Percentiles rank a stretch among this genome's conserved stretches.
Conservation (phyloP, 92 coral and sea anemone species). For the Micromussa lordhowensis region DNA sequence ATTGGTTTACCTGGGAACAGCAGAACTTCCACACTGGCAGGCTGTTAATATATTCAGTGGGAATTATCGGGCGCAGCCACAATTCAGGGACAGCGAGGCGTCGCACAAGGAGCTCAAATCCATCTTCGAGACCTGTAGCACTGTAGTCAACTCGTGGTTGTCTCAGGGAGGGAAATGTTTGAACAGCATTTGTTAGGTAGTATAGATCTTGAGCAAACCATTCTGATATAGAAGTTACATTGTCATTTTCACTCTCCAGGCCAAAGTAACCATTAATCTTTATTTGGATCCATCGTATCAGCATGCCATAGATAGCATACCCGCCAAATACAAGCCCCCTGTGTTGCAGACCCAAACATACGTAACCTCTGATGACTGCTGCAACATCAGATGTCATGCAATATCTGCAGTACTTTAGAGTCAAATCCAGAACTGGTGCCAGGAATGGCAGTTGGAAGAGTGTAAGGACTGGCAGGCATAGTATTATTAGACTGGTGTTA, state of each 20-base stretch:
- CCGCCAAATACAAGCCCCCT: constrained; percentile 64
- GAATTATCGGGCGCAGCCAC: constrained; percentile 95
- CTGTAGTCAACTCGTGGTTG: constrained; percentile 75
- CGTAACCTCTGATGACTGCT: constrained; percentile 75
- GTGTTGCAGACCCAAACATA: constrained; percentile 58
- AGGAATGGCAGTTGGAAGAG: constrained; percentile 82
- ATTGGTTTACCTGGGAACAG: constrained; percentile 27
- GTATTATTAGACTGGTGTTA: constrained; percentile 83
- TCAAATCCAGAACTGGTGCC: constrained; percentile 72
- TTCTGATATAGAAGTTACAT: constrained; percentile 65
- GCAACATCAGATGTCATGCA: constrained; percentile 84
- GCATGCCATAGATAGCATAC: constrained; percentile 74
- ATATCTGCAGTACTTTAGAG: constrained; percentile 78
- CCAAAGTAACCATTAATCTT: constrained; percentile 76
- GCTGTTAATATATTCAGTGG: constrained; percentile 89
- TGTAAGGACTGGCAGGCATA: constrained; percentile 83
- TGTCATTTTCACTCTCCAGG: constrained; percentile 69
- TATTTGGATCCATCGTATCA: constrained; percentile 68
- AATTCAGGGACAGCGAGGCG: constrained; percentile 96
- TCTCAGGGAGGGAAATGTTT: constrained; percentile 78
- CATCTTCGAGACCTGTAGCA: constrained; percentile 81
- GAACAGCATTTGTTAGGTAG: constrained; percentile 77
- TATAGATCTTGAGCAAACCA: constrained; percentile 95
- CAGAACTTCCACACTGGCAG: constrained; percentile 96
- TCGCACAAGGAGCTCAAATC: constrained; percentile 88